These are phyloP conservation scores for Sarotherodon lohbergeri DNA, from an alignment of 2,113 vertebrate species.

Conservation along the genomic window DNA sequence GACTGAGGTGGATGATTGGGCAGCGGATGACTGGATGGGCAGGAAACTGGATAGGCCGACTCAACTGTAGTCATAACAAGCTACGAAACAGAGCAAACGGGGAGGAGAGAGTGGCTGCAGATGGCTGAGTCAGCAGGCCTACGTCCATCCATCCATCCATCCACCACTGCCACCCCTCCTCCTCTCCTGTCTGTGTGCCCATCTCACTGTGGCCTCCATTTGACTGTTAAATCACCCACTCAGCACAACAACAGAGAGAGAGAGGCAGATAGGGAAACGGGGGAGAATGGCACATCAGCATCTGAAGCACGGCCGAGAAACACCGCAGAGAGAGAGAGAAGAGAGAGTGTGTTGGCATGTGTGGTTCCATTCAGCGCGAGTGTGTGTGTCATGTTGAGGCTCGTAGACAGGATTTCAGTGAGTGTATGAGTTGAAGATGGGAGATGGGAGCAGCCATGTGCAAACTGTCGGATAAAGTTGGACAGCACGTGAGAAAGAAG, in stretches of 20 bases:
- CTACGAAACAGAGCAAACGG: constrained; percentile 6
- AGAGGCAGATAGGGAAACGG: neutral
- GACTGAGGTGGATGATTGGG: neutral
- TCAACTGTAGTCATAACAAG: constrained; percentile 24
- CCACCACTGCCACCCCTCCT: neutral
- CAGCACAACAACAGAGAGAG: constrained; percentile 53
- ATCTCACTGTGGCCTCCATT: constrained; percentile 61
- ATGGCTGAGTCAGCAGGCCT: constrained; percentile 50
- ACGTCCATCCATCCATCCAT: neutral
- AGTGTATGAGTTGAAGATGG: constrained; percentile 18
- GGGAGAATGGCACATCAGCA: constrained; percentile 16
- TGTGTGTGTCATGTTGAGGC: neutral
- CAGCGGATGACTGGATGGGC: neutral
- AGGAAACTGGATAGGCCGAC: constrained; percentile 13
- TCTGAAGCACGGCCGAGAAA: neutral
- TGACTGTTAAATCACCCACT: constrained; percentile 74
- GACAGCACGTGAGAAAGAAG: constrained; percentile 61
- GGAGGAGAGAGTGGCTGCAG: constrained; percentile 8
- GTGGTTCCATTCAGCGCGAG: neutral
- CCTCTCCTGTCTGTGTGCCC: constrained; percentile 9
- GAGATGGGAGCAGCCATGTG: constrained; percentile 74
- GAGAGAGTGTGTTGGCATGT: neutral
- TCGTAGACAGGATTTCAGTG: neutral
- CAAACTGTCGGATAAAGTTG: constrained; percentile 74
- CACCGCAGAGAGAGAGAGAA: neutral